phyloP scores from a whole-genome alignment of 2,888 invertebrate species.

The Incurvaria masculella region DNA sequence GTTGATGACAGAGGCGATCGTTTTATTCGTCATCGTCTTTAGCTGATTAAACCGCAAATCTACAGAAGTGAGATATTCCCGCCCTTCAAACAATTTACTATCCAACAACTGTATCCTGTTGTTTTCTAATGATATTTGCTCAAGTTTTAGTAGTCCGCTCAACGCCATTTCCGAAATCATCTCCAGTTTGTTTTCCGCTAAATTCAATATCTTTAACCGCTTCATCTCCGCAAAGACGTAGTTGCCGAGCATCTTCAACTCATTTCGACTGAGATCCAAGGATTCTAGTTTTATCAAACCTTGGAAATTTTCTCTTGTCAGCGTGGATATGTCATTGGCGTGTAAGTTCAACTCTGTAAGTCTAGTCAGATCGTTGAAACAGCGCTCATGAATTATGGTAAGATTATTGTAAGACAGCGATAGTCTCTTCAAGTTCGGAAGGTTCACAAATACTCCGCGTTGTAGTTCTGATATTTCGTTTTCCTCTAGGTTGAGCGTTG shows the following conservation, averaged over 20 bases:
- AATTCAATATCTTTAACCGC: slow-evolving; percentile 59
- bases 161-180: slow-evolving; percentile 62
- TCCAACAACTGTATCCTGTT: slow-evolving; percentile 61
- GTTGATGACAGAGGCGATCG: slow-evolving; percentile 58
- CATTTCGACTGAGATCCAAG: slow-evolving; percentile 73
- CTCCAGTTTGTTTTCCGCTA: slow-evolving; percentile 55
- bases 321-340: slow-evolving; percentile 67
- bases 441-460: slow-evolving; percentile 70
- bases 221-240: slow-evolving; percentile 77
- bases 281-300: slow-evolving; percentile 70
- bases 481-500: slow-evolving; percentile 69
- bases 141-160: slow-evolving; percentile 57
- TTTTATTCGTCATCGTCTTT: slow-evolving; percentile 61
- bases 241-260: slow-evolving; percentile 74
- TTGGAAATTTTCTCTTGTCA: slow-evolving; percentile 74
- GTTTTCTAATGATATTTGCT: slow-evolving; percentile 57
- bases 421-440: slow-evolving; percentile 70
- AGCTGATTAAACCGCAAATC: slow-evolving; percentile 64
- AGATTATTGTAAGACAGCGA: slow-evolving; percentile 85
- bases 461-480: slow-evolving; percentile 75
- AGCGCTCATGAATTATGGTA: slow-evolving; percentile 79
- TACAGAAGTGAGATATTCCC: slow-evolving; percentile 57
- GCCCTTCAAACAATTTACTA: slow-evolving; percentile 57
- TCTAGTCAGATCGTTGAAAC: slow-evolving; percentile 70
- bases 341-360: slow-evolving; percentile 79